Evolutionary conservation across 2,888 invertebrate species (phyloP).

Genomic region (Heteromyza rotundicornis): DNA sequence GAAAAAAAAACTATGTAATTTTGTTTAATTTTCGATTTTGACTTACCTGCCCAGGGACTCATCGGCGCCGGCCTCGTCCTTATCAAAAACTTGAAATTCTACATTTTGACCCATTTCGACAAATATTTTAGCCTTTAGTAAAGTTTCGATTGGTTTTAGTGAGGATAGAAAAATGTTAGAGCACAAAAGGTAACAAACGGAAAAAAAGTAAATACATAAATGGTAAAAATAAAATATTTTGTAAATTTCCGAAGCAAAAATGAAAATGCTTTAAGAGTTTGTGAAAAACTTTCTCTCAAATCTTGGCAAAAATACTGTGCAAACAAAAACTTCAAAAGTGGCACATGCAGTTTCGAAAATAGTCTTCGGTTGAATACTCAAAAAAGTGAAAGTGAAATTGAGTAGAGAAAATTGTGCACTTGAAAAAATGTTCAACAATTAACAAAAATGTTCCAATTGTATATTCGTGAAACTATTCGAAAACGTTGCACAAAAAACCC

Average conservation of each 20-base stretch:
- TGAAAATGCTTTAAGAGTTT: background rate
- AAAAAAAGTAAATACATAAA: conserved; percentile 46
- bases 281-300: background rate
- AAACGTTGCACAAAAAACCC: background rate
- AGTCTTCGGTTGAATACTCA: too few species aligned
- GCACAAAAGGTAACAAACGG: conserved; percentile 32
- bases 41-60: conserved; percentile 90
- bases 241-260: background rate
- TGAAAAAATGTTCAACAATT: background rate
- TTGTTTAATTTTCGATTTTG: conserved; percentile 4
- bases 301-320: background rate
- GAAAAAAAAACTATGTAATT: background rate
- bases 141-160: conserved; percentile 15
- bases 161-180: conserved; percentile 22
- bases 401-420: background rate
- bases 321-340: too few species aligned
- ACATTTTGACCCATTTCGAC: conserved; percentile 63
- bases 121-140: conserved; percentile 56
- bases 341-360: too few species aligned
- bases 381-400: too few species aligned
- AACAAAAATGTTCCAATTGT: background rate
- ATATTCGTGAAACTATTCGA: background rate
- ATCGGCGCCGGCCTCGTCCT: conserved; percentile 88
- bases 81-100: conserved; percentile 79
- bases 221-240: background rate